phyloP scores from a whole-genome alignment of 1,140 invertebrate genomes.

The Microplitis mediator region DNA sequence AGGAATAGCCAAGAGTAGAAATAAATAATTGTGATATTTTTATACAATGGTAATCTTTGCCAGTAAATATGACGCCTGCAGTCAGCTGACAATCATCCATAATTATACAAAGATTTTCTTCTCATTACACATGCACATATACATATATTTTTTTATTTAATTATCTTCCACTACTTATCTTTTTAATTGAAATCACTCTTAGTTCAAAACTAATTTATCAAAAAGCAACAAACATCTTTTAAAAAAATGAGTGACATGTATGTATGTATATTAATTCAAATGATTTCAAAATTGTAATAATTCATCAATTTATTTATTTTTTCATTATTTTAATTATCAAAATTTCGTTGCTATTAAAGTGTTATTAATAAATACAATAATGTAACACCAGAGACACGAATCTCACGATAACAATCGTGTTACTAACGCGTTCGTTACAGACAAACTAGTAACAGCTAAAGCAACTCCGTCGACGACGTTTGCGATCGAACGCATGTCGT shows the following conservation, averaged over 20 bases:
- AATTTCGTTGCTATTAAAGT: no score
- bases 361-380: neutral
- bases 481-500: slow-evolving; percentile 21
- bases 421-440: slow-evolving; percentile 5
- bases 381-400: neutral
- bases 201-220: neutral
- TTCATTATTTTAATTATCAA: no score
- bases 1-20: no score
- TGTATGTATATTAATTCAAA: no score
- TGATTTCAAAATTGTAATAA: no score
- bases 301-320: no score
- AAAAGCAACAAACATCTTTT: no score
- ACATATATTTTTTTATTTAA: neutral
- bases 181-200: neutral
- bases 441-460: neutral
- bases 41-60: no score
- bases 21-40: no score
- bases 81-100: no score
- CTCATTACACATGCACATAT: neutral
- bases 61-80: no score
- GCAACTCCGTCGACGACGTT: neutral
- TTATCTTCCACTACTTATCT: neutral
- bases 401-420: neutral
- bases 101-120: neutral
- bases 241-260: no score